Conservation (phyloP, 2,113 vertebrate genomes). For the Junco hyemalis region DNA sequence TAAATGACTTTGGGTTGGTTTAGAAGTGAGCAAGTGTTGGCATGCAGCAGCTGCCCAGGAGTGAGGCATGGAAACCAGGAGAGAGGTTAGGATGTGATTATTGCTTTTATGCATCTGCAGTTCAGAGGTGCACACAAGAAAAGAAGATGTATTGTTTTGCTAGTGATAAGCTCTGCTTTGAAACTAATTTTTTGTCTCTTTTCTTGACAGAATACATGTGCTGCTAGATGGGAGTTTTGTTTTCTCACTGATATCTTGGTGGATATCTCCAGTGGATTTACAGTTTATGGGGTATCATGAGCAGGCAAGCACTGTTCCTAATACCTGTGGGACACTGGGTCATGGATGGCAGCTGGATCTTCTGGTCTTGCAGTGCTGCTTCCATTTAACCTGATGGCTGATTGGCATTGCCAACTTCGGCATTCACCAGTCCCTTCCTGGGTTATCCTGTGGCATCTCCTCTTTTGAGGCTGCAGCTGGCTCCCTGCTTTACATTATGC, state of each 20-base stretch:
- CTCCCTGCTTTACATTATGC: neutral
- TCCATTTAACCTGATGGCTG: neutral
- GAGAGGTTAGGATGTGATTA: neutral
- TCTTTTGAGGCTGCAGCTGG: neutral
- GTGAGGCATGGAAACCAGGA: neutral
- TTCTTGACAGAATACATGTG: neutral
- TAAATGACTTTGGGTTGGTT: conserved; percentile 3
- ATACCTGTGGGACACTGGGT: neutral
- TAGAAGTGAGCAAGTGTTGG: conserved; percentile 27
- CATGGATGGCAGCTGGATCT: neutral
- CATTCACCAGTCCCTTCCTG: neutral
- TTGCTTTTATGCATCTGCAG: neutral
- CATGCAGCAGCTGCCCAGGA: conserved; percentile 25
- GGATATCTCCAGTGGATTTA: neutral
- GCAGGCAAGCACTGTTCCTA: neutral
- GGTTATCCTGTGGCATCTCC: neutral
- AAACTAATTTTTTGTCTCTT: neutral
- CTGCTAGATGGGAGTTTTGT: neutral
- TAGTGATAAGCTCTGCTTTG: neutral
- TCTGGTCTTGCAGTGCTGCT: neutral
- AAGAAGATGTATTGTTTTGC: neutral
- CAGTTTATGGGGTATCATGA: neutral
- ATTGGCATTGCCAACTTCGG: rapidly evolving
- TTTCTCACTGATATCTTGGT: neutral
- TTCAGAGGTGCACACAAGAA: neutral